phyloP scores from a whole-genome alignment of 2,888 invertebrate species.

The Oasisia sp. region DNA sequence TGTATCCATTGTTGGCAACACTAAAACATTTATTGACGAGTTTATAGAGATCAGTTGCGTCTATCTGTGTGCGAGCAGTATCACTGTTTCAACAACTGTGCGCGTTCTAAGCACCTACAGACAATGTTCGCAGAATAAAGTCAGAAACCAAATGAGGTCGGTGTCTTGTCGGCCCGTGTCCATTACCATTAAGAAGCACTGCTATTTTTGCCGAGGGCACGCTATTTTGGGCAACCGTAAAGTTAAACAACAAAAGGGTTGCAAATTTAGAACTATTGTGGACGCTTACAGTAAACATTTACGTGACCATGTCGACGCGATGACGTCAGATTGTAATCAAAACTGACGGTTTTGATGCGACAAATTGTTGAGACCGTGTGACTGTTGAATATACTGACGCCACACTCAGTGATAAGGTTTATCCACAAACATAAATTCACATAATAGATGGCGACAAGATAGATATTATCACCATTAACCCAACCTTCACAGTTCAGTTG shows the following conservation, averaged over 20 bases:
- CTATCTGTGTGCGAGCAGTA: no score
- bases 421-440: neutral
- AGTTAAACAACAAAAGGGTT: neutral
- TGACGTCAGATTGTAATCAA: neutral
- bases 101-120: neutral
- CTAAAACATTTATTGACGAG: no score
- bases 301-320: neutral
- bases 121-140: neutral
- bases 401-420: neutral
- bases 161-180: neutral
- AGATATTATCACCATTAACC: neutral
- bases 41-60: no score
- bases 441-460: neutral
- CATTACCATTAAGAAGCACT: neutral
- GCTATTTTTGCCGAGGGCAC: neutral
- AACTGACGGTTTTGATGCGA: neutral
- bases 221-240: neutral
- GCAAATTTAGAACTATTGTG: slow-evolving; percentile 1
- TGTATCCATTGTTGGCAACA: no score
- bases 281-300: neutral
- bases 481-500: neutral
- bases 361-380: neutral
- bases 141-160: neutral
- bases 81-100: neutral
- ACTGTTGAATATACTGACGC: neutral